Evolutionary conservation across 2,888 invertebrate species (phyloP).

Genomic region (Ormyrus rosae): DNA sequence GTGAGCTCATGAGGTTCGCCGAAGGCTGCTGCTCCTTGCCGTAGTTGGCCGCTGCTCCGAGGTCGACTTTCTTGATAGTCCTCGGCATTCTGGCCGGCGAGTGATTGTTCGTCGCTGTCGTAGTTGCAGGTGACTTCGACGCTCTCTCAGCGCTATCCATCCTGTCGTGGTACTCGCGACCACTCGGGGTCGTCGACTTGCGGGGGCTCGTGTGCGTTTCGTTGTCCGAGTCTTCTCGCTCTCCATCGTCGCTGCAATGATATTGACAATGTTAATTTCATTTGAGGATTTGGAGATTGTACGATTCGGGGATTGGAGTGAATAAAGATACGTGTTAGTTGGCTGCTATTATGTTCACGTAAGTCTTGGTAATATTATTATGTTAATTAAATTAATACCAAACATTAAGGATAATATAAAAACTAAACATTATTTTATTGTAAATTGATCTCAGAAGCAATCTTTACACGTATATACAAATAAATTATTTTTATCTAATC

Average conservation of each 20-base stretch:
- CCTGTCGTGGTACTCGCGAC: slow-evolving; percentile 78
- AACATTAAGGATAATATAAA: too few relatives aligned
- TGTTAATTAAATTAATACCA: too few relatives aligned
- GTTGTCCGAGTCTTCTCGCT: slow-evolving; percentile 83
- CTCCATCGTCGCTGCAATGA: slow-evolving; percentile 78
- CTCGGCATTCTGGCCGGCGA: slow-evolving; percentile 75
- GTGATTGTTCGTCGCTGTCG: slow-evolving; percentile 68
- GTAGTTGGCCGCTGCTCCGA: slow-evolving; percentile 84
- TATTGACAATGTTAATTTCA: background rate
- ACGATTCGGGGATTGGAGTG: too few relatives aligned
- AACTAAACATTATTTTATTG: too few relatives aligned
- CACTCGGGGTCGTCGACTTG: slow-evolving; percentile 56
- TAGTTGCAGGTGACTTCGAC: slow-evolving; percentile 73
- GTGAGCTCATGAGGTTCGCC: slow-evolving; percentile 62
- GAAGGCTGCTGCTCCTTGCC: slow-evolving; percentile 75
- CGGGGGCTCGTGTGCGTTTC: slow-evolving; percentile 78
- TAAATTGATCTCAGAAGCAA: too few relatives aligned
- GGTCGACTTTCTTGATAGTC: slow-evolving; percentile 79
- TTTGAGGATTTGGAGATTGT: background rate
- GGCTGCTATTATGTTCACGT: too few relatives aligned
- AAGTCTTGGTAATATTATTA: too few relatives aligned
- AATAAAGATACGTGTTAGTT: too few relatives aligned
- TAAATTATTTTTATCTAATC: too few relatives aligned
- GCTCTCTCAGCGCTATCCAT: slow-evolving; percentile 70
- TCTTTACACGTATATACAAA: too few relatives aligned